A percentile compares a stretch with the other conserved stretches of the same genome.
phyloP scores from a whole-genome alignment of 2,113 vertebrate species.

The Urocolius indicus region DNA sequence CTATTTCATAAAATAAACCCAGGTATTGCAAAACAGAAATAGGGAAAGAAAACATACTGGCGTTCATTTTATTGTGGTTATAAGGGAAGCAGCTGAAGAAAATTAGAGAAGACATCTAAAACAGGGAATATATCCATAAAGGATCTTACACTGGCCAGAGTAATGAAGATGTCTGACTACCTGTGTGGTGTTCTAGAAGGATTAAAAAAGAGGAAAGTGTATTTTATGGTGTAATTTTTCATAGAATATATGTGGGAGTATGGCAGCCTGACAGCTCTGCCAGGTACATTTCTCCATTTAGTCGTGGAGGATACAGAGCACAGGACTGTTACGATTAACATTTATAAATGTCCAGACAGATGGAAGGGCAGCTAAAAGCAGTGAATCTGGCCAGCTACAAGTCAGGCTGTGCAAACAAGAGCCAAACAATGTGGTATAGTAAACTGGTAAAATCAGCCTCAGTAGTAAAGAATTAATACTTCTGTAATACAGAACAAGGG shows the following conservation, averaged over 20 bases:
- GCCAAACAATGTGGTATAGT: background rate
- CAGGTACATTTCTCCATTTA: background rate
- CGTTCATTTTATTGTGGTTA: background rate
- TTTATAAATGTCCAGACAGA: background rate
- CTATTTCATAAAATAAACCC: background rate
- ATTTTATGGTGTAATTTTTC: background rate
- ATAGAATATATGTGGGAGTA: background rate
- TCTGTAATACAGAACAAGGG: background rate
- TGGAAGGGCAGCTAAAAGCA: background rate
- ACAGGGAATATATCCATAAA: background rate
- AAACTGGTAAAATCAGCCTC: background rate
- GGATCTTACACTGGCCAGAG: background rate
- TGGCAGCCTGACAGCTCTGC: background rate
- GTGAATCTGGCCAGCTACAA: background rate
- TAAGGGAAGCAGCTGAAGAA: background rate
- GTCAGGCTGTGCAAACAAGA: background rate
- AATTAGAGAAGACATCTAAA: background rate
- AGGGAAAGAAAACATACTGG: background rate
- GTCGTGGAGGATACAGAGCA: background rate
- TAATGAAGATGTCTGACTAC: background rate
- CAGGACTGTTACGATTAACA: background rate
- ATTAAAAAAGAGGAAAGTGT: background rate
- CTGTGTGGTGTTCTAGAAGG: background rate
- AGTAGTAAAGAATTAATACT: background rate
- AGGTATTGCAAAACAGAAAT: background rate